Conservation (phyloP, 2,888 invertebrate genomes). For the Oeneis ivallda region DNA sequence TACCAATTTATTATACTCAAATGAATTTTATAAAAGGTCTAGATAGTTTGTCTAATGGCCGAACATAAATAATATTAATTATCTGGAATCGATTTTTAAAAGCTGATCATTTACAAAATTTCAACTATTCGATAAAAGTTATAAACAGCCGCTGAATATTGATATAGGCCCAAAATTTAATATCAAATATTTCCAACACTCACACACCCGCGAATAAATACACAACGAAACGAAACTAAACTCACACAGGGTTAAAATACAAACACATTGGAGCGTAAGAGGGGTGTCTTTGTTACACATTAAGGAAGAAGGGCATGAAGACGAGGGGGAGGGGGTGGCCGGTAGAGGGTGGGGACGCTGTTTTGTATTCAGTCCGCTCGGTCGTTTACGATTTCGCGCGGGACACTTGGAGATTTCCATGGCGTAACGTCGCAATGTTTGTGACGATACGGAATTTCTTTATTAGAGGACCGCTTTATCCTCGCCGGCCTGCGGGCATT, state of each 20-base stretch:
- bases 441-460: constrained; percentile 72
- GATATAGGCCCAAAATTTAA: constrained; percentile 78
- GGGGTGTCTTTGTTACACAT: constrained; percentile 81
- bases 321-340: constrained; percentile 50
- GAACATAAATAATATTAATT: background rate
- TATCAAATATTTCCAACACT: constrained; percentile 76
- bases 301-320: constrained; percentile 79
- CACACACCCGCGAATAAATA: constrained; percentile 41
- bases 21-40: too few relatives aligned
- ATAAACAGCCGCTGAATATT: constrained; percentile 42
- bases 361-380: constrained; percentile 77
- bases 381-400: constrained; percentile 78
- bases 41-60: too few relatives aligned
- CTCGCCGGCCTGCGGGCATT: constrained; percentile 34
- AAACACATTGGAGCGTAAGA: constrained; percentile 73
- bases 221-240: constrained; percentile 52
- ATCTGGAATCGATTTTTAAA: constrained; percentile 4
- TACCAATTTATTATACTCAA: too few relatives aligned
- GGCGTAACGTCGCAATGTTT: constrained; percentile 56
- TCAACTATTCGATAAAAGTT: constrained; percentile 27
- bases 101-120: constrained; percentile 26
- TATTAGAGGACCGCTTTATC: constrained; percentile 60
- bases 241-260: constrained; percentile 63
- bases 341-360: constrained; percentile 53
- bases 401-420: constrained; percentile 76